Base-by-base conservation (phyloP, 2,797 vertebrate genomes). In the Enteromius treurensis region DNA sequence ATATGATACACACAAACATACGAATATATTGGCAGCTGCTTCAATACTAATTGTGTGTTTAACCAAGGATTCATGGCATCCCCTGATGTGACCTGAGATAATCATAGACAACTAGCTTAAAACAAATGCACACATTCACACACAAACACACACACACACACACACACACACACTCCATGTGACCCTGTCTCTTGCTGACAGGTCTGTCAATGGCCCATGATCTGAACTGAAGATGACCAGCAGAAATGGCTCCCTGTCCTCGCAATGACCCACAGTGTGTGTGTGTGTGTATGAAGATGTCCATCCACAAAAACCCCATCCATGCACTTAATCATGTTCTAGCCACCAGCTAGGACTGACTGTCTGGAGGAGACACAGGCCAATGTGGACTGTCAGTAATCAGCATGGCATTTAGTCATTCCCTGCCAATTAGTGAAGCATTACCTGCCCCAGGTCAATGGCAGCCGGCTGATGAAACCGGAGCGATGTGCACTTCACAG, bases 351-450 rank as follows among this genome's bases (percentile, higher is more conserved):
- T 81, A 40, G 64, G 65, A 62, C 40, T 65, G 82, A 21, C 82
- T 55, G 58, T 42, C 21, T 82, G 87, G 88, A 90, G 90, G 73
- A 60, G 62, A 82, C 75, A 69, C 87, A 86, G 88, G 85, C 83
- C 88, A 89, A 92, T 90, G 88, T 89, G 85, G 81, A 89, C 86
- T 89, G 92, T 89, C 92, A 91, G 89, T 91, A 92, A 93, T 93
- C 91, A 89, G 89, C 85, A 84, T 15, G 82, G 87, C 89, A 84
- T 87, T 87, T 85, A 84, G 68, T 88, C 80, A 74, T 86, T 84
- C 91, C 86, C 15, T 23, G 34, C 21, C 68, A 81, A 82, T 87
- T 84, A 76, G 77, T 1, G 10, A 68, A 79, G 47, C 80, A 79
- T 75, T 60, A 86, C 76, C 85, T 69, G 69, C 37, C 64, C 19